These are phyloP conservation scores for Pangasius mekongensis DNA, from an alignment of 2,797 vertebrate species.

Conservation along the genomic window DNA sequence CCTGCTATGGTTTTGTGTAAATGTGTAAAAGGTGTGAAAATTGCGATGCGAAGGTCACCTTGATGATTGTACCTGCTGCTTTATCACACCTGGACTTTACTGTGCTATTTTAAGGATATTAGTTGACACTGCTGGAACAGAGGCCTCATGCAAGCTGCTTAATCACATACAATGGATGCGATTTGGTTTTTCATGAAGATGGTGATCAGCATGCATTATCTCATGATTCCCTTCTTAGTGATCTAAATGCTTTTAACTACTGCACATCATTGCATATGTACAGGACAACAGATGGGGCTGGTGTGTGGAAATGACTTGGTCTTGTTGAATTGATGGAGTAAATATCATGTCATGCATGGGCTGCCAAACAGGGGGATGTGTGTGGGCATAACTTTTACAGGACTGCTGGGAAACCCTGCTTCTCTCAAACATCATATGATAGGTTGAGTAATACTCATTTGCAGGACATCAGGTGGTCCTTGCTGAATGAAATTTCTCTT, in stretches of 20 bases:
- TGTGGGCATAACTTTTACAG: slow-evolving; percentile 54
- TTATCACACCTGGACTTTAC: slow-evolving; percentile 27
- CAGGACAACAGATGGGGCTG: slow-evolving; percentile 58
- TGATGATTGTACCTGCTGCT: slow-evolving; percentile 44
- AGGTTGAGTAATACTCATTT: slow-evolving; percentile 44
- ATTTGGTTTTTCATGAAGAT: slow-evolving; percentile 45
- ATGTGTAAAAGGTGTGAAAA: slow-evolving; percentile 37
- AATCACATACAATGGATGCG: slow-evolving; percentile 42
- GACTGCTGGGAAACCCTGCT: slow-evolving; percentile 42
- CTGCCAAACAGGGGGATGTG: slow-evolving; percentile 58
- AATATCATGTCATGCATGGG: slow-evolving; percentile 39
- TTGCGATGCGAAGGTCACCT: slow-evolving; percentile 45
- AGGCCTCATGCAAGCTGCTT: slow-evolving; percentile 46
- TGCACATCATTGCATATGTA: slow-evolving; percentile 44
- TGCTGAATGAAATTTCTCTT: slow-evolving; percentile 46
- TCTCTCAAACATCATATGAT: slow-evolving; percentile 47
- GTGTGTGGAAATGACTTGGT: slow-evolving; percentile 56
- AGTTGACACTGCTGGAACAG: slow-evolving; percentile 39
- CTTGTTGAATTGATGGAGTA: slow-evolving; percentile 46
- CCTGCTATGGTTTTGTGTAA: slow-evolving; percentile 27
- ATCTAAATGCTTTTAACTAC: slow-evolving; percentile 46
- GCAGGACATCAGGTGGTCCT: slow-evolving; percentile 49
- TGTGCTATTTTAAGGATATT: slow-evolving; percentile 45
- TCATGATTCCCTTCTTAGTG: slow-evolving; percentile 43
- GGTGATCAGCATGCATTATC: slow-evolving; percentile 45